phyloP scores from a whole-genome alignment of 2,888 invertebrate genomes.

The Scaptomyza caliginosa region DNA sequence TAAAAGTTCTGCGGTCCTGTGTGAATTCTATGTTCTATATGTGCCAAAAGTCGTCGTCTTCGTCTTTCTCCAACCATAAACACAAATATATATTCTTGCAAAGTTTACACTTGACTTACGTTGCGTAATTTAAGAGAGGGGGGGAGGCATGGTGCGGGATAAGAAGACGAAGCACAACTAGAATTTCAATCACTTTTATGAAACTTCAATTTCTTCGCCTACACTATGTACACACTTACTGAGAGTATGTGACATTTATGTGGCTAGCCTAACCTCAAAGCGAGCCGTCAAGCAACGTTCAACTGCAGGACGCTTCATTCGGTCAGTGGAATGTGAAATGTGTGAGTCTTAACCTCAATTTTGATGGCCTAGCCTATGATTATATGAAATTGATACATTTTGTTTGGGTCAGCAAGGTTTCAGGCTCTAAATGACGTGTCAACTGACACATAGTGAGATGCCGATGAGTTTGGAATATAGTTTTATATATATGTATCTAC shows the following conservation, averaged over 20 bases:
- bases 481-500: too few species aligned
- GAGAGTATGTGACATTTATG: constrained; percentile 18
- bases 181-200: neutral
- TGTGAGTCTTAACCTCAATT: neutral
- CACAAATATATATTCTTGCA: constrained; percentile 6
- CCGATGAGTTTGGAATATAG: too few species aligned
- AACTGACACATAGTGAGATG: neutral
- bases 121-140: neutral
- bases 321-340: constrained; percentile 5
- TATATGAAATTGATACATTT: neutral
- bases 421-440: constrained; percentile 1
- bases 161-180: neutral
- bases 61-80: neutral
- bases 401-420: neutral
- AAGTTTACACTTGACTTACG: constrained; percentile 24
- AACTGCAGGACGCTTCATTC: neutral
- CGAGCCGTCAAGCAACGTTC: neutral
- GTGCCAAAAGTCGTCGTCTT: neutral
- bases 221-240: neutral
- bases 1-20: constrained; percentile 40
- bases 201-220: neutral
- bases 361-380: neutral
- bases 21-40: neutral
- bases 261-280: constrained; percentile 15
- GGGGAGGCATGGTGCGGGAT: neutral